Conservation (phyloP, 2,888 invertebrate species). For the Griposia aprilina region DNA sequence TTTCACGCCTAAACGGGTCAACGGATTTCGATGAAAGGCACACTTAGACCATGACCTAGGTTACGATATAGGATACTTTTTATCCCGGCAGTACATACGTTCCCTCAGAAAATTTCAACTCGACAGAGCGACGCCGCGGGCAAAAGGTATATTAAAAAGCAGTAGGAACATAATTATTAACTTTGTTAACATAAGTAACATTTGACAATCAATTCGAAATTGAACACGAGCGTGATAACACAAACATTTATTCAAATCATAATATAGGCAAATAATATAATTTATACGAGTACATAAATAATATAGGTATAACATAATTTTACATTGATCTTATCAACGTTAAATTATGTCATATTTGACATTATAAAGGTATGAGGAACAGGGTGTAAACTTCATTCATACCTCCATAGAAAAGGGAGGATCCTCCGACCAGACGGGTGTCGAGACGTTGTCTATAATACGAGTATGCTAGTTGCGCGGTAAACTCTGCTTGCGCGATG, state of each 20-base stretch:
- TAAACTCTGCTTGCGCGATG: too few species aligned
- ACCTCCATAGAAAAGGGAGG: too few species aligned
- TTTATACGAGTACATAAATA: too few species aligned
- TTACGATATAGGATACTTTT: neutral
- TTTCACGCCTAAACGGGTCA: neutral
- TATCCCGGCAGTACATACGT: neutral
- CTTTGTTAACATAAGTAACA: neutral
- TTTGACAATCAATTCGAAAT: neutral
- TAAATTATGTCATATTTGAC: slow-evolving; percentile 25
- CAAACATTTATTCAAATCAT: slow-evolving; percentile 3
- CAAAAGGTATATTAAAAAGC: neutral
- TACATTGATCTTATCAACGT: neutral
- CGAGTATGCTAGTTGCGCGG: too few species aligned
- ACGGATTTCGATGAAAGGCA: neutral
- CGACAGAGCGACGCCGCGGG: neutral
- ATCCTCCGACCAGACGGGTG: too few species aligned
- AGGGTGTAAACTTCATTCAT: too few species aligned
- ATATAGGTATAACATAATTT: too few species aligned
- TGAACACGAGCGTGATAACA: neutral
- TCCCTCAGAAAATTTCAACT: neutral
- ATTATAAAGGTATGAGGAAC: too few species aligned
- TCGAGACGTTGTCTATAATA: too few species aligned
- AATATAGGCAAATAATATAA: slow-evolving; percentile 7
- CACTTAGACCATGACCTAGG: neutral
- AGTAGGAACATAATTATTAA: neutral